phyloP scores from a whole-genome alignment of 2,888 invertebrate species.

The Temnothorax ravouxi region DNA sequence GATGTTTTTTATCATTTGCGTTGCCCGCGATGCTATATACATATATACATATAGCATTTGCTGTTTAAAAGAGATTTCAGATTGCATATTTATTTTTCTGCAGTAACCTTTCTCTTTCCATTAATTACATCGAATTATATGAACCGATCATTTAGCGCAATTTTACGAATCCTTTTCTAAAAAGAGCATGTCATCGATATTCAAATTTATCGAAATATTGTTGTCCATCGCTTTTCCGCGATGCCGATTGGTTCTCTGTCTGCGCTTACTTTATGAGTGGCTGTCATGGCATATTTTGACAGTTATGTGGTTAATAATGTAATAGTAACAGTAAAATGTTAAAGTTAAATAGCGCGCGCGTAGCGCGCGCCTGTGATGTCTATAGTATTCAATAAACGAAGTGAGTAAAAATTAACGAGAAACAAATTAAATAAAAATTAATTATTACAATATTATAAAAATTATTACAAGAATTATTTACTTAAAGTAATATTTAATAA shows the following conservation, averaged over 20 bases:
- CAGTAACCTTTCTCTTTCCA: background rate
- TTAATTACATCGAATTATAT: background rate
- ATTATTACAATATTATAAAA: background rate
- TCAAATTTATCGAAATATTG: no score
- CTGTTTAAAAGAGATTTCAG: background rate
- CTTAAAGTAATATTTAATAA: background rate
- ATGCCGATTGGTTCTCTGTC: no score
- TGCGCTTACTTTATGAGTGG: no score
- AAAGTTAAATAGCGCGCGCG: no score
- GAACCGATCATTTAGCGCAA: background rate
- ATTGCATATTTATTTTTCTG: background rate
- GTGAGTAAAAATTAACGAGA: background rate
- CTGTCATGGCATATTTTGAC: no score
- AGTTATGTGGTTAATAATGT: no score
- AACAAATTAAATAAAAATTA: background rate
- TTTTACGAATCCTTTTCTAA: background rate
- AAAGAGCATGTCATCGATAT: no score
- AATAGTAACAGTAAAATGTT: no score
- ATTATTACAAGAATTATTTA: background rate
- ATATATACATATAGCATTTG: background rate
- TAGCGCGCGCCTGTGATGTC: no score
- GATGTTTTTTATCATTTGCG: background rate
- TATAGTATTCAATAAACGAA: background rate
- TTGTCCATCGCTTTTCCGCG: no score
- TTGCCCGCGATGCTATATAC: background rate